Evolutionary conservation across 2,888 invertebrate species (phyloP), one percentile per base, ranked within the genome.

Genomic region (Eupeodes latifasciatus): DNA sequence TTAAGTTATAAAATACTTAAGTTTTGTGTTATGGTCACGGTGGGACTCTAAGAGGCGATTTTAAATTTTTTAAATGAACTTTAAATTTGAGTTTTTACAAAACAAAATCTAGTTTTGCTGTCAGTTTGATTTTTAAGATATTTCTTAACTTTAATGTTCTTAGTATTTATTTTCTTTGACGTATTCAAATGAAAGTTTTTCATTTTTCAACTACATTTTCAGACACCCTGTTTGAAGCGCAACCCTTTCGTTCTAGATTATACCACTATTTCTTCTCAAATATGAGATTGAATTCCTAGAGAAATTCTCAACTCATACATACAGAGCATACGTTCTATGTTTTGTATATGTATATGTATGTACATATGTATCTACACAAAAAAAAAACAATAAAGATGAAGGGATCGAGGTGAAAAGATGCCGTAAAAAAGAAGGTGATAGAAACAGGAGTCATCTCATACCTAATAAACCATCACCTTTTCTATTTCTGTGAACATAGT

Each of bases 231-330:
- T 62, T 62, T 16, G 5, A 2, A 11, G 40, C 0, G 5, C 14
- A 57, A 59, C 34, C 34, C 59, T 11, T 59, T 36, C 14, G 59
- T 36, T 59, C n/a, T 59, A 1, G 36, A 1, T n/a, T 59, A n/a
- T 44, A 44, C 12, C 9, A 59, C 36, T 34, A 61, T 40, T 34
- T 66, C 9, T 27, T 62, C 40, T 51, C 16, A 9, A 71, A 77
- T 85, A 67, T 74, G 69, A 78, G 85, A 85, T 85, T 85, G 81
- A 85, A 81, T 85, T 81, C 57, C 74, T 72, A 19, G 85, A 16
- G 27, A 75, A 81, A 69, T 81, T 74, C 69, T 72, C 59, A 36
- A 11, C 53, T 72, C 66, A 78, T 71, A 71, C 51, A 76, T 66
- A 34, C 6, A 34, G 0, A 36, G 11, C 27, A 9, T 34, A 34